Conservation (phyloP, 1,140 invertebrate genomes). For the Lepidurus arcticus region DNA sequence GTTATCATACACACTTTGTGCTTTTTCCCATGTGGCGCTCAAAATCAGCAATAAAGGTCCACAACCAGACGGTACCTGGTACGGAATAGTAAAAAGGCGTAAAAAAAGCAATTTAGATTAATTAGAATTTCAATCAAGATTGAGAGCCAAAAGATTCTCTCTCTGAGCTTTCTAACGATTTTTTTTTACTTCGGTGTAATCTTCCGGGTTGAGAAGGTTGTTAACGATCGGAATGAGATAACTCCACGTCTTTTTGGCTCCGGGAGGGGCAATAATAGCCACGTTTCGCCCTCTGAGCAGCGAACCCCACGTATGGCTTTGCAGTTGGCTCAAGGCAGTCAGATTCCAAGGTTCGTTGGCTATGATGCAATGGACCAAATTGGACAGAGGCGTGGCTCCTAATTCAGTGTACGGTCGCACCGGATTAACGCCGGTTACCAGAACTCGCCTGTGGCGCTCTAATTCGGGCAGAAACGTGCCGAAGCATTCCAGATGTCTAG, state of each 20-base stretch:
- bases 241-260: slow-evolving; percentile 7
- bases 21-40: background rate
- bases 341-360: background rate
- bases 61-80: background rate
- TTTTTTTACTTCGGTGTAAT: background rate
- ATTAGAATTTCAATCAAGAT: background rate
- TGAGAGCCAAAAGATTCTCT: no score
- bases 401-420: background rate
- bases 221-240: background rate
- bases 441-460: background rate
- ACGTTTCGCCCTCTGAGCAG: background rate
- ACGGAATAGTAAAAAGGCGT: background rate
- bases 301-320: background rate
- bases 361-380: background rate
- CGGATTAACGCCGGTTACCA: background rate
- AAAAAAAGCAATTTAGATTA: background rate
- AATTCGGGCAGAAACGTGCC: background rate
- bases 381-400: background rate
- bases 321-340: background rate
- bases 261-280: background rate
- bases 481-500: background rate
- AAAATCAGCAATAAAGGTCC: background rate
- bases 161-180: no score
- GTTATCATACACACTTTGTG: background rate
- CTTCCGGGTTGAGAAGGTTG: background rate